Evolutionary conservation across 2,797 vertebrate species (phyloP), one percentile per base, ranked within the genome.

Genomic region (Sarcophilus harrisii): DNA sequence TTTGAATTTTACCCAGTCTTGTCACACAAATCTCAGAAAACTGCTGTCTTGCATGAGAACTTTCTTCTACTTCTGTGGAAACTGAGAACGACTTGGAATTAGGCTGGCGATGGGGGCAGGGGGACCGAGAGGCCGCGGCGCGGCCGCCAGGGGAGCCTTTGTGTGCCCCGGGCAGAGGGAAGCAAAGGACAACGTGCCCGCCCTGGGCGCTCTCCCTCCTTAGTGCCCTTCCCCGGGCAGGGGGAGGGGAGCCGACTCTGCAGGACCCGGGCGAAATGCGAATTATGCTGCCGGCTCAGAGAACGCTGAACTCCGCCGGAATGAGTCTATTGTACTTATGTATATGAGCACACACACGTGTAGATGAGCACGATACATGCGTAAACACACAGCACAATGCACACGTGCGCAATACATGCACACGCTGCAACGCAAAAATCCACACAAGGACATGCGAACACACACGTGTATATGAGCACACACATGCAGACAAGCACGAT

Each of bases 1-100:
- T 99, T 98, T 98, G 98, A 98, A 99, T 99, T 98, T 98, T 98
- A 98, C 98, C 98, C 89, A 94, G 98, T 96, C 98, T 98, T 98
- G 98, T 98, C 98, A 98, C 97, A 98, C 98, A 98, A 98, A 98
- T 98, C 98, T 98, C 97, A 96, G 98, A 98, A 87, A 98, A 98
- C 97, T 97, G 98, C 98, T 94, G 98, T 97, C 98, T 98, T 98
- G 98, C 98, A 98, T 98, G 98, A 98, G 98, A 98, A 98, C 98
- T 98, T 98, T 98, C 97, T 97, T 97, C 52, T 94, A 97, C 96
- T 96, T 98, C 98, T 96, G 93, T 97, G 95, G 94, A 98, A 96
- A 98, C 97, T 91, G 73, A 97, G 97, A 97, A 32, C 91, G 96
- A 96, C 95, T 95, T 96, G 97, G 98, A 98, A 97, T 97, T 55